Evolutionary conservation across 2,113 vertebrate genomes (phyloP), one percentile per base, ranked within the genome.

Genomic region (Coptodon rendalli): DNA sequence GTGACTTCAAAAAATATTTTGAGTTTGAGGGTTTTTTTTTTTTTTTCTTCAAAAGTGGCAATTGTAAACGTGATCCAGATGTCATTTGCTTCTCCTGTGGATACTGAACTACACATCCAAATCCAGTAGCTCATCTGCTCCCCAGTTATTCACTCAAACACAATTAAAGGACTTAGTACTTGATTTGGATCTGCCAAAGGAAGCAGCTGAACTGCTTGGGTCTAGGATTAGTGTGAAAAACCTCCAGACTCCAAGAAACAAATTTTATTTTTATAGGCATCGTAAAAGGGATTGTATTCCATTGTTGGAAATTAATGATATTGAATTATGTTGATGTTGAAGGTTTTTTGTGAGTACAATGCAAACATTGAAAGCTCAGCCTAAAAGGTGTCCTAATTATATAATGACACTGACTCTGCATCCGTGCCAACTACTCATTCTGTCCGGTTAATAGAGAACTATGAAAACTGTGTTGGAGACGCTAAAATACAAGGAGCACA

Each of bases 21-120:
- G 22, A 22, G 22, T 22, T 22, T 22, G 22, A 22, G n/a, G n/a
- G n/a, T n/a, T n/a, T n/a, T n/a, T n/a, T n/a, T n/a, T 22, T 10
- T 24, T 59, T 57, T 29, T 59, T 4, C 5, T 14, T 2, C 56
- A 31, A 0, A 27, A 31, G 56, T 59, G 56, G 4, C 56, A 9
- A 16, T 59, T 24, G 22, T 0, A 56, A 56, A 56, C 53, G 7
- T 24, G 53, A 2, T 56, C 53, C 53, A 1, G n/a, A 13, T 56
- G 0, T 12, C 0, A 54, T 54, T 24, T 1, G 1, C 0, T 31
- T 29, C 0, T 1, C 7, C 24, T 31, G 56, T 59, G 24, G 14
- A 16, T 17, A 16, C 14, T 9, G 31, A 7, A 29, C 56, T 59
- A 31, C 13, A 59, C 27, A 59, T 59, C 56, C 27, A 59, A 57